Evolutionary conservation across 1,140 invertebrate genomes (phyloP).

Genomic region (Apis dorsata): DNA sequence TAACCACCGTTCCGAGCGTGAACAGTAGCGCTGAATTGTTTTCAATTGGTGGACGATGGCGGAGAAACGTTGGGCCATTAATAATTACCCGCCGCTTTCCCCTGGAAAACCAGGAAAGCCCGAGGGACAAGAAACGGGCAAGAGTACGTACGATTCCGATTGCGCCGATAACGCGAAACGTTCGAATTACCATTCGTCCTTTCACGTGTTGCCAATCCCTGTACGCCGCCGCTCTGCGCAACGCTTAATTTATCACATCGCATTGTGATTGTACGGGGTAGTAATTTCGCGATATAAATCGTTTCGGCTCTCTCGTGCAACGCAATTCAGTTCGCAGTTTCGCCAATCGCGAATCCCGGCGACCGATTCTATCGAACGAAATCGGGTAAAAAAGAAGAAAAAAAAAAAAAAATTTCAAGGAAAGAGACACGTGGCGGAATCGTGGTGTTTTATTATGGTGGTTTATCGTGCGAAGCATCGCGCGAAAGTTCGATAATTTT

Average conservation of each 20-base stretch:
- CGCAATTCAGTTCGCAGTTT: background rate
- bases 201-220: conserved; percentile 21
- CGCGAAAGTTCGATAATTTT: conserved; percentile 36
- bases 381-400: background rate
- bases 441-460: too few species aligned
- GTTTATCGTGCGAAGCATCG: conserved; percentile 1
- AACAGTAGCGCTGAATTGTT: conserved; percentile 33
- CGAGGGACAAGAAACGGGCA: conserved; percentile 29
- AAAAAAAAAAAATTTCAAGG: background rate
- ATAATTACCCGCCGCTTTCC: conserved; percentile 46
- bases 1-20: background rate
- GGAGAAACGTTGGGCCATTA: conserved; percentile 37
- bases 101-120: conserved; percentile 50
- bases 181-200: conserved; percentile 48
- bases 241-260: conserved; percentile 46
- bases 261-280: conserved; percentile 28
- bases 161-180: conserved; percentile 36
- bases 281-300: conserved; percentile 49
- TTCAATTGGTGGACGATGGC: background rate
- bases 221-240: background rate
- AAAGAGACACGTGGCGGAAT: background rate
- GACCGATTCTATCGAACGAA: background rate
- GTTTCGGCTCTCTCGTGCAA: conserved; percentile 4
- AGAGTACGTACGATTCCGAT: conserved; percentile 17
- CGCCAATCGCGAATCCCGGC: conserved; percentile 23